Evolutionary conservation across 1,140 invertebrate species (phyloP), one percentile per base, ranked within the genome.

Genomic region (Zaprionus camerounensis): DNA sequence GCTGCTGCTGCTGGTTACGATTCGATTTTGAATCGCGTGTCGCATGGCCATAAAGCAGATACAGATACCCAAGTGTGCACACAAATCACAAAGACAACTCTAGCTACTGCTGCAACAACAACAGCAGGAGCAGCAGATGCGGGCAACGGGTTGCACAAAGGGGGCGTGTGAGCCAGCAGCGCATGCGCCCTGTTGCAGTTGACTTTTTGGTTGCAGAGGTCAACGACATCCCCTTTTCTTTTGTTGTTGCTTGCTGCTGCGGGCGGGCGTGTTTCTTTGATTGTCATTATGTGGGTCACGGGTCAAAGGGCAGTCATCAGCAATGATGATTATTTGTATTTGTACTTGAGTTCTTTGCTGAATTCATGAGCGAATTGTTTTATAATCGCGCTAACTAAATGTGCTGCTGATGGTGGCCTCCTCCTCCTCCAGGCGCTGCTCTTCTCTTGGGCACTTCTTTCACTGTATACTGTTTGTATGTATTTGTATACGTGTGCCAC

Each of bases 11-110:
- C 70, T 20, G 55, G 6, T 46, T 72, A 34, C 53, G 38, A 64
- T 84, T 90, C 84, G 81, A 88, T 90, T 73, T 84, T 58, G 24
- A 81, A 88, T 88, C 84, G 84, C 84, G 85, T 88, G 84, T 84
- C 75, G 71, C 66, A 59, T 65, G 70, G 58, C 85, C 78, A 88
- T 88, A 88, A 88, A 88, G 53, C 77, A 82, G 79, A 56, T 79
- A 68, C 49, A 82, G 79, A 56, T 79, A 68, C 49, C 15, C n/a
- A 79, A 81, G 64, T 49, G 64, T 44, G 63, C 55, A 36, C 76
- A 71, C 77, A 87, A 88, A 88, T 84, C 81, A 76, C 70, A 68
- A 76, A 79, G 65, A 68, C 76, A 67, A 82, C 80, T 17, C 41
- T 59, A 46, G 31, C 62, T 62, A 55, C 61, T 34, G 53, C 71